phyloP scores from a whole-genome alignment of 2,113 vertebrate genomes.

The Chaenogobius annularis region DNA sequence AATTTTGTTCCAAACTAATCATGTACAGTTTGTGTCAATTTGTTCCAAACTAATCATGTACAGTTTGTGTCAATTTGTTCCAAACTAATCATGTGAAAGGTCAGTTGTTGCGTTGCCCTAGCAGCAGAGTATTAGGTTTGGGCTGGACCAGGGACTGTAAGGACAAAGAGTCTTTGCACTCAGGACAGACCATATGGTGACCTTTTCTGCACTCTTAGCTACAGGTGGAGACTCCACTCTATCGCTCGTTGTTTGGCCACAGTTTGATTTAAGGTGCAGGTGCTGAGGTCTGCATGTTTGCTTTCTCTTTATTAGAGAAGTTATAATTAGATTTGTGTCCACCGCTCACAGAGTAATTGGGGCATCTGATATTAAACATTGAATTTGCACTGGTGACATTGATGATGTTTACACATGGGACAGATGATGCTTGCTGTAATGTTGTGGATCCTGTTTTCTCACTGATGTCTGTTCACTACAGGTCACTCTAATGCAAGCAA shows the following conservation, averaged over 20 bases:
- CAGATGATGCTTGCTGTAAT: constrained; percentile 26
- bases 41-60: no score
- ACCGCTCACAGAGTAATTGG: constrained; percentile 27
- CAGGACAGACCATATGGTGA: constrained; percentile 73
- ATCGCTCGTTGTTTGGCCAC: constrained; percentile 50
- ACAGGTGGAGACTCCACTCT: constrained; percentile 35
- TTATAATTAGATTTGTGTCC: constrained; percentile 38
- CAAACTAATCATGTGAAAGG: constrained; percentile 56
- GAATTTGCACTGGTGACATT: constrained; percentile 29
- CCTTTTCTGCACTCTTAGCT: constrained; percentile 69
- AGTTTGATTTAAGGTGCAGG: constrained; percentile 46
- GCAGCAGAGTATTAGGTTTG: constrained; percentile 77
- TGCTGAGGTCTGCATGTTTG: constrained; percentile 55
- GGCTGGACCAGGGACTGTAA: constrained; percentile 50
- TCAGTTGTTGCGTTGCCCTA: constrained; percentile 72
- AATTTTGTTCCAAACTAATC: constrained; percentile 37
- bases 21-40: constrained; percentile 2
- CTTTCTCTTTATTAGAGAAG: constrained; percentile 50
- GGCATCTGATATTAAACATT: constrained; percentile 49
- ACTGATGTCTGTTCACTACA: constrained; percentile 41
- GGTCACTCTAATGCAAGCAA: constrained; percentile 80
- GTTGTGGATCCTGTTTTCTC: constrained; percentile 21
- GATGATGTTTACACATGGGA: constrained; percentile 41
- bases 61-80: constrained; percentile 12
- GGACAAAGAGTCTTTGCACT: constrained; percentile 68